phyloP scores from a whole-genome alignment of 2,888 invertebrate species.

The Orthosia cruda region DNA sequence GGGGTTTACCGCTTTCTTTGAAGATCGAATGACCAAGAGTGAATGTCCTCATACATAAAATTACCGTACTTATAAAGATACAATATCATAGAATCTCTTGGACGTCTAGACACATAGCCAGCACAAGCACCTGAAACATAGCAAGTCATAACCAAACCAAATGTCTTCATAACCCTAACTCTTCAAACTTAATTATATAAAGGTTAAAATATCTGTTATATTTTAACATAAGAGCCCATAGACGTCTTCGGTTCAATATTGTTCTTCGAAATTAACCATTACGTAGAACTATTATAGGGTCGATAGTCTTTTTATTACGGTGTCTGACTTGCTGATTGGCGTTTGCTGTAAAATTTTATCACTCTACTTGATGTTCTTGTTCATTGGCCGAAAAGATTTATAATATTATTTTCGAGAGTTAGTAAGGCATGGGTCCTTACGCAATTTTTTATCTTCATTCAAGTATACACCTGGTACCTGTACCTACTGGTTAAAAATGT shows the following conservation, averaged over 20 bases:
- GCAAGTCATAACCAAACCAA: conserved; percentile 40
- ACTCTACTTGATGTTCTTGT: background rate
- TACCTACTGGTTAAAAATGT: too few relatives aligned
- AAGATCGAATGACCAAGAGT: too few relatives aligned
- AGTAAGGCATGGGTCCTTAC: too few relatives aligned
- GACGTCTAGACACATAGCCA: conserved; percentile 49
- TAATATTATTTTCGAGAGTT: too few relatives aligned
- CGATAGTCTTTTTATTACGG: conserved; percentile 33
- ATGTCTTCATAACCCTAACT: conserved; percentile 35
- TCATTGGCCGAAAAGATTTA: background rate
- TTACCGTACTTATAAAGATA: conserved; percentile 14
- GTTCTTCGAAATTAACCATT: conserved; percentile 45
- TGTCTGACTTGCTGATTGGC: conserved; percentile 35
- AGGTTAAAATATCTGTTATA: conserved; percentile 38
- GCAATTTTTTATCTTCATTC: too few relatives aligned
- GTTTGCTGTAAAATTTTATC: conserved; percentile 35
- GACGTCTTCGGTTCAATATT: conserved; percentile 33
- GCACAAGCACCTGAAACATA: conserved; percentile 18
- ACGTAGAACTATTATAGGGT: conserved; percentile 20
- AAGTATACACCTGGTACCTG: too few relatives aligned
- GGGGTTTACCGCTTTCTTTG: background rate
- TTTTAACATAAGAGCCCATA: conserved; percentile 38
- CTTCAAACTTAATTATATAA: conserved; percentile 25
- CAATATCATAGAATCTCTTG: conserved; percentile 2
- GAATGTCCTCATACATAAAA: conserved; percentile 2